These are phyloP conservation scores for Tonatia bakeri DNA, from an alignment of 2,113 vertebrate species.

Conservation along the genomic window DNA sequence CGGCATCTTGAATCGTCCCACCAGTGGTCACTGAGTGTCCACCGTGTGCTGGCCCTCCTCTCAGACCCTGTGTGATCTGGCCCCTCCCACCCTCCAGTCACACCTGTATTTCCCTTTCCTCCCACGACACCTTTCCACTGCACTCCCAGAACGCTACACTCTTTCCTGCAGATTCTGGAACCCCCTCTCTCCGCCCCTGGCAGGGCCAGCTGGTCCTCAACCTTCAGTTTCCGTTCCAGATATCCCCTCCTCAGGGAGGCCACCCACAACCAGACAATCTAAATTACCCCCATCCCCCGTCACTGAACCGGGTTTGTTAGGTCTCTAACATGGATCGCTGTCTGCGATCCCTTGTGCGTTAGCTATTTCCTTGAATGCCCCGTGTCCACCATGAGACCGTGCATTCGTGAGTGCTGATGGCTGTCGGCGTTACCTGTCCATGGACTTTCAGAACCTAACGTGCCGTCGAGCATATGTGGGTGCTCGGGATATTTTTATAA, in stretches of 20 bases:
- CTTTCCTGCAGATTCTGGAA: neutral
- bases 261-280: neutral
- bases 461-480: neutral
- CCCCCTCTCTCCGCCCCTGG: neutral
- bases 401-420: neutral
- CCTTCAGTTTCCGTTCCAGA: neutral
- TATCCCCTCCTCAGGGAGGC: neutral
- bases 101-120: too few relatives aligned
- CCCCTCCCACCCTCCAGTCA: neutral
- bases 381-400: neutral
- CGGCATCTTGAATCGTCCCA: neutral
- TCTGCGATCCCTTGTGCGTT: neutral
- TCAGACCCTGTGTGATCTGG: neutral
- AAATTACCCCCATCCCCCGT: neutral
- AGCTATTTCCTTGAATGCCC: neutral
- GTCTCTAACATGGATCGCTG: too few relatives aligned
- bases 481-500: neutral
- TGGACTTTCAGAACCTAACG: neutral
- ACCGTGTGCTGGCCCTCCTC: neutral
- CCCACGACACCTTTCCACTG: neutral
- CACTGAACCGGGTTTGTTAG: neutral
- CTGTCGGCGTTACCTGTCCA: neutral
- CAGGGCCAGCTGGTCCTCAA: neutral
- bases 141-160: neutral
- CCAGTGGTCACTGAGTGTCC: accelerated